Conservation (phyloP, 2,797 vertebrate species). For the Neosalanx taihuensis region DNA sequence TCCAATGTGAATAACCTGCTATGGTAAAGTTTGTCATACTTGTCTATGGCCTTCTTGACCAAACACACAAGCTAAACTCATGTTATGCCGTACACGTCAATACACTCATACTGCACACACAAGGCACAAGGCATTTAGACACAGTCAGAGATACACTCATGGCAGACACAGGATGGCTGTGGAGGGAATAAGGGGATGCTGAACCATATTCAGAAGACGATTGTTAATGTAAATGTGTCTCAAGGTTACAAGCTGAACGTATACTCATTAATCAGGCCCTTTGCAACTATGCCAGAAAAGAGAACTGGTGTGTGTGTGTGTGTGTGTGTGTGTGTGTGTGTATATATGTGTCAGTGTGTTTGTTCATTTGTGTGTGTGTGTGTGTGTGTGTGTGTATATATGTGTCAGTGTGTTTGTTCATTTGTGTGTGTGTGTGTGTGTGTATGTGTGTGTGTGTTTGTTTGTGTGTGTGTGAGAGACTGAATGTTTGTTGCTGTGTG, state of each 20-base stretch:
- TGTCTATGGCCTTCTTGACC: too few species aligned
- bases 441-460: background rate
- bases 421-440: background rate
- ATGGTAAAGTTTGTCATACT: too few species aligned
- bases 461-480: background rate
- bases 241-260: slow-evolving; percentile 18
- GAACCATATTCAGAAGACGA: background rate
- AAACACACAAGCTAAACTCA: too few species aligned
- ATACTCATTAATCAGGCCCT: slow-evolving; percentile 14
- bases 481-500: background rate
- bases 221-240: slow-evolving; percentile 31
- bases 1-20: too few species aligned
- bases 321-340: slow-evolving; percentile 10
- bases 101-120: too few species aligned
- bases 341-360: slow-evolving; percentile 11
- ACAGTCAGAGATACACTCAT: background rate
- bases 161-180: background rate
- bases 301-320: slow-evolving; percentile 10
- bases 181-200: background rate
- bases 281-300: slow-evolving; percentile 1
- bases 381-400: slow-evolving; percentile 7
- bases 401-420: slow-evolving; percentile 11
- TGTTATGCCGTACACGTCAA: too few species aligned
- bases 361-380: slow-evolving; percentile 1
- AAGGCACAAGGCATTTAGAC: too few species aligned